Evolutionary conservation across 2,888 invertebrate species (phyloP).

Genomic region (Pocota personata): DNA sequence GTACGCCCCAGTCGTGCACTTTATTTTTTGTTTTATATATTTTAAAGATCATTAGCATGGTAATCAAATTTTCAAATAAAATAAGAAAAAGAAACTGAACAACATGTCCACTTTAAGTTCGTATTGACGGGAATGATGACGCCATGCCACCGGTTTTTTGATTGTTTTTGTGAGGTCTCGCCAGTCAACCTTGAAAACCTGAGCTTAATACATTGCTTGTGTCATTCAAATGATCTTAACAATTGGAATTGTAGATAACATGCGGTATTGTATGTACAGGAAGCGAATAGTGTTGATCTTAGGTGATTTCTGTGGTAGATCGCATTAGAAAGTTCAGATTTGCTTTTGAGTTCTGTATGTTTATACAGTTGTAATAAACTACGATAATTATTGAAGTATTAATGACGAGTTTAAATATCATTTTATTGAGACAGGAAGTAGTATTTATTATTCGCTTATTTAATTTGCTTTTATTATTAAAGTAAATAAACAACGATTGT

Average conservation of each 20-base stretch:
- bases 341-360: neutral
- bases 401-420: neutral
- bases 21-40: neutral
- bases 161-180: constrained; percentile 36
- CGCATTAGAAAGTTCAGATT: constrained; percentile 28
- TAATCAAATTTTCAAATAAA: constrained; percentile 45
- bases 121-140: constrained; percentile 37
- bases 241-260: constrained; percentile 36
- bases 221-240: constrained; percentile 54
- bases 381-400: constrained; percentile 1
- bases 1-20: too few relatives aligned
- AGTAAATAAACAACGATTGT: neutral
- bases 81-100: neutral
- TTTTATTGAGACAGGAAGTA: constrained; percentile 14
- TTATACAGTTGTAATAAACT: neutral
- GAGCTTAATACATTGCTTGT: constrained; percentile 43
- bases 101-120: constrained; percentile 39
- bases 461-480: neutral
- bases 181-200: constrained; percentile 60
- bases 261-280: constrained; percentile 18
- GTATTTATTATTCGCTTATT: constrained; percentile 19
- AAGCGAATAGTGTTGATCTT: constrained; percentile 36
- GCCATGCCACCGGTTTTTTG: constrained; percentile 55
- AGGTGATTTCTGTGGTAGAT: constrained; percentile 36
- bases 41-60: constrained; percentile 3